Percentiles rank a stretch among this genome's conserved stretches.
Conservation (phyloP, 2,888 invertebrate species). For the Liposcelis brunnea region DNA sequence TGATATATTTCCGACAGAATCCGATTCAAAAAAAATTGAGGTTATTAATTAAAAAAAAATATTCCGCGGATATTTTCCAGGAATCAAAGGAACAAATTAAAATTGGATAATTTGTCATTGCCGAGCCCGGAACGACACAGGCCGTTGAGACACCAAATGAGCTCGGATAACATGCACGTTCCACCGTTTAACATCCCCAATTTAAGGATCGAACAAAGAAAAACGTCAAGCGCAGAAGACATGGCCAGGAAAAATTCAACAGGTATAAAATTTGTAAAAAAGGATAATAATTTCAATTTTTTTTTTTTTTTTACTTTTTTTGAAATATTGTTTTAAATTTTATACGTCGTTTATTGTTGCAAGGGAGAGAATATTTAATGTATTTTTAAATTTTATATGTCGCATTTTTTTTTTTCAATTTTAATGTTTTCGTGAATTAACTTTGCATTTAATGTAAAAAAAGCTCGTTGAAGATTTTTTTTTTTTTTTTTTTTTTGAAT, state of each 20-base stretch:
- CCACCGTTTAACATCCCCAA: constrained; percentile 80
- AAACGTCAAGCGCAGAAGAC: constrained; percentile 80
- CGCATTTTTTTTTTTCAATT: too few species aligned
- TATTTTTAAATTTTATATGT: too few species aligned
- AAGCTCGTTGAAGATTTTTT: too few species aligned
- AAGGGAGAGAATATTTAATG: not conserved
- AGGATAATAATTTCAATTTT: not conserved
- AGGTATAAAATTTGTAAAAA: constrained; percentile 28
- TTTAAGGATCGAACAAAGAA: constrained; percentile 66
- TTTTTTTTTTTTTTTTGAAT: too few species aligned
- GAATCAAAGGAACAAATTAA: constrained; percentile 76
- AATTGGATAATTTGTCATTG: constrained; percentile 59
- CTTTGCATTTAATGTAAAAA: too few species aligned
- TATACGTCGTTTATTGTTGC: not conserved
- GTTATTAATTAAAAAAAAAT: not conserved
- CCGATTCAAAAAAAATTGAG: constrained; percentile 1
- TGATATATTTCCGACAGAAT: constrained; percentile 2
- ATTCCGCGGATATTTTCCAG: constrained; percentile 24
- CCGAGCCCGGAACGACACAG: constrained; percentile 62
- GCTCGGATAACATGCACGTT: constrained; percentile 70
- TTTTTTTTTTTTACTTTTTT: constrained; percentile 2
- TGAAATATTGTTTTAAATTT: not conserved
- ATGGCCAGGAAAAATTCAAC: constrained; percentile 78
- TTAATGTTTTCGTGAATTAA: too few species aligned
- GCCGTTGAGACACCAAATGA: constrained; percentile 60